Evolutionary conservation across 2,888 invertebrate genomes (phyloP).

Genomic region (Drosophila rubida): DNA sequence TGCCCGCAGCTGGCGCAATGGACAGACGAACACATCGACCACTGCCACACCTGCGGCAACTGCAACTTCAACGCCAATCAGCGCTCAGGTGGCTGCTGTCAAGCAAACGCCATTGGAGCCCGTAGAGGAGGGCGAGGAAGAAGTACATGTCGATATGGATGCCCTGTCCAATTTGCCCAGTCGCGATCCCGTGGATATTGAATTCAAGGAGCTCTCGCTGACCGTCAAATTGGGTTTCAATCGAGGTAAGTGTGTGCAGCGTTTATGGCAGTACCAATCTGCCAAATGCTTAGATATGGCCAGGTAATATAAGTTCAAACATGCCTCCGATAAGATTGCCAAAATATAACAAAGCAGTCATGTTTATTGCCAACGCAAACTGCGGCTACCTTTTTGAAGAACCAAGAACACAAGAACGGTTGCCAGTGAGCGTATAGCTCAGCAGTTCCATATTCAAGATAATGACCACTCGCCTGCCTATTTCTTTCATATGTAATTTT

Average conservation of each 20-base stretch:
- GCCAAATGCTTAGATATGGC: constrained; percentile 9
- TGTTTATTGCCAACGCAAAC: constrained; percentile 44
- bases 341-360: constrained; percentile 33
- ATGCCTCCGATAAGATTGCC: constrained; percentile 68
- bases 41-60: not conserved
- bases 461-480: constrained; percentile 1
- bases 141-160: constrained; percentile 47
- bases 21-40: constrained; percentile 35
- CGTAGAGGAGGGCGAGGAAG: constrained; percentile 56
- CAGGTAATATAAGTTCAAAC: constrained; percentile 50
- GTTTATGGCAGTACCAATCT: constrained; percentile 25
- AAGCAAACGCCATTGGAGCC: constrained; percentile 53
- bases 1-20: constrained; percentile 57
- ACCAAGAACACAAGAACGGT: constrained; percentile 7
- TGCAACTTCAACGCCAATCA: constrained; percentile 5
- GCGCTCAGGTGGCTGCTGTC: not conserved
- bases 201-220: constrained; percentile 90
- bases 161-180: constrained; percentile 83
- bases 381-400: constrained; percentile 61
- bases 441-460: constrained; percentile 24
- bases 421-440: not conserved
- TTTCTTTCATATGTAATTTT: constrained; percentile 35
- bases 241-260: constrained; percentile 87
- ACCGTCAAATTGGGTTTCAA: constrained; percentile 90
- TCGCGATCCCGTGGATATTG: constrained; percentile 88